These are phyloP conservation scores for Triplophysa siluroides DNA, from an alignment of 2,113 vertebrate species.

Conservation along the genomic window DNA sequence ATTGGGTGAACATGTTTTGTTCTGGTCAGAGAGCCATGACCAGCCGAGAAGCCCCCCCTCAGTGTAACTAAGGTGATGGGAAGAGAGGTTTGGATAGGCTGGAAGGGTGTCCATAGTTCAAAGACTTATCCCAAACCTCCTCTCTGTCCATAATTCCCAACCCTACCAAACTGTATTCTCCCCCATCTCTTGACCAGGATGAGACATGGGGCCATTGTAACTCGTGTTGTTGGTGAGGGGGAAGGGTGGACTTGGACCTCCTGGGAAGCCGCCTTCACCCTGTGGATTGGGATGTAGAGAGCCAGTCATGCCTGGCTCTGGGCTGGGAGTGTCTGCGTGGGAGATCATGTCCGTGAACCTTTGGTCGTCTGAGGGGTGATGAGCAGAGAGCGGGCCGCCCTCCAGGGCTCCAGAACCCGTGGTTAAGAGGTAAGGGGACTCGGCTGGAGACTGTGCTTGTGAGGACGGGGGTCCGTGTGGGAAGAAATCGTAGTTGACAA, in stretches of 20 bases:
- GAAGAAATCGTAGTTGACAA: slow-evolving; percentile 95
- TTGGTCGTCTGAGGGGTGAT: slow-evolving; percentile 93
- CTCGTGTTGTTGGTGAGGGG: slow-evolving; percentile 90
- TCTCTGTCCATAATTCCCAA: slow-evolving; percentile 50
- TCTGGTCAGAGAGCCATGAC: slow-evolving; percentile 7
- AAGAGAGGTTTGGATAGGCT: slow-evolving; percentile 5
- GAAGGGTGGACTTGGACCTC: slow-evolving; percentile 93
- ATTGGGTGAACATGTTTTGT: slow-evolving; percentile 11
- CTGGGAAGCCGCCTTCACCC: slow-evolving; percentile 89
- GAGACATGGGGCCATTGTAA: slow-evolving; percentile 90
- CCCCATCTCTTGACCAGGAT: slow-evolving; percentile 92
- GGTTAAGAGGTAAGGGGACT: slow-evolving; percentile 89
- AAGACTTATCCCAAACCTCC: slow-evolving; percentile 4
- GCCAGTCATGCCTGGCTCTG: slow-evolving; percentile 87
- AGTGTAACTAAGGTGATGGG: slow-evolving; percentile 11
- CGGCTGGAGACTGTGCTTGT: slow-evolving; percentile 93
- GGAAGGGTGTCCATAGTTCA: slow-evolving; percentile 48
- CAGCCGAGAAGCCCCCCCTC: slow-evolving; percentile 3
- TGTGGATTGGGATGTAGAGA: slow-evolving; percentile 86
- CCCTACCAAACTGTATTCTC: slow-evolving; percentile 91
- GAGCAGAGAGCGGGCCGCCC: slow-evolving; percentile 83
- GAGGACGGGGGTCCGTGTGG: slow-evolving; percentile 92
- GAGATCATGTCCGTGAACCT: slow-evolving; percentile 99
- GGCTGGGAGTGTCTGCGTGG: slow-evolving; percentile 93
- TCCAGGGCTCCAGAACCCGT: slow-evolving; percentile 88